These are phyloP conservation scores for Coenobita brevimanus DNA, from an alignment of 1,140 invertebrate species.

Conservation along the genomic window DNA sequence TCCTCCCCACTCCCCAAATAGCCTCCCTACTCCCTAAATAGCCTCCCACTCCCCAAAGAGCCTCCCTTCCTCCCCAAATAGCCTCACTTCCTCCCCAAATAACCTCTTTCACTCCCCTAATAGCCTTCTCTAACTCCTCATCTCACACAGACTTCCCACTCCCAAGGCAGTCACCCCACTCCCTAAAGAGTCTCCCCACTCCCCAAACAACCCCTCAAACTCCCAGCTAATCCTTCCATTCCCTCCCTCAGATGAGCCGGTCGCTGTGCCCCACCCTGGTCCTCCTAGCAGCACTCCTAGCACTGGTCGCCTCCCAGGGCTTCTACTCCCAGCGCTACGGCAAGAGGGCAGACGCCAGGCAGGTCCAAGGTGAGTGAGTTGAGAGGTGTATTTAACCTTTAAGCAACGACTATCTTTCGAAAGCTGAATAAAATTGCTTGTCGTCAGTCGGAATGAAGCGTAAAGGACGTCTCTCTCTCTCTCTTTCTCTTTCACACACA, in stretches of 20 bases:
- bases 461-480: too few relatives aligned
- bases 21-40: neutral
- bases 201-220: neutral
- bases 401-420: too few relatives aligned
- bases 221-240: neutral
- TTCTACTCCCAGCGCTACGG: constrained; percentile 53
- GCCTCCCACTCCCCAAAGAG: neutral
- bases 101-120: neutral
- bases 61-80: neutral
- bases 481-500: too few relatives aligned
- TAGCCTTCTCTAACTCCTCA: neutral
- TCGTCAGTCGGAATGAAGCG: too few relatives aligned
- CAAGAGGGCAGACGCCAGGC: constrained; percentile 26
- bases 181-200: neutral
- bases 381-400: too few relatives aligned
- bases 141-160: neutral
- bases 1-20: neutral
- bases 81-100: neutral
- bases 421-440: too few relatives aligned
- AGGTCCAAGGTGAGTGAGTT: constrained; percentile 37
- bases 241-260: constrained; percentile 28
- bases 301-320: constrained; percentile 30
- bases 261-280: constrained; percentile 15
- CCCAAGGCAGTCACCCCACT: neutral
- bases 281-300: constrained; percentile 19